Conservation (phyloP, 2,888 invertebrate species). For the Orthonevra nobilis region DNA sequence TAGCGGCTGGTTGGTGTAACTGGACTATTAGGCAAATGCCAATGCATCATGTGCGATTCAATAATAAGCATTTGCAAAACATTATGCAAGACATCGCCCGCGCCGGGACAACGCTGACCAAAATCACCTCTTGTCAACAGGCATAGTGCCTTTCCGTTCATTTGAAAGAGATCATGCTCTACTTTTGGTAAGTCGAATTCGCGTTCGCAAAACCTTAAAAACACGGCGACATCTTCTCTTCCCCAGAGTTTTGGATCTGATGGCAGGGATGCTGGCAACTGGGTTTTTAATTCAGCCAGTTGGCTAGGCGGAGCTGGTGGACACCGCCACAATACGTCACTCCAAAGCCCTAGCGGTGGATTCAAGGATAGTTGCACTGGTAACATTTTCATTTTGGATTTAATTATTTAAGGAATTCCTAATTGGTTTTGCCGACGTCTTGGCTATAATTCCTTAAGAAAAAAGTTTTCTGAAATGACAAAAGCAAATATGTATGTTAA, state of each 20-base stretch:
- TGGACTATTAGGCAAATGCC: conserved; percentile 89
- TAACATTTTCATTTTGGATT: conserved; percentile 84
- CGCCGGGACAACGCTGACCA: conserved; percentile 94
- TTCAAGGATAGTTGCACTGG: conserved; percentile 87
- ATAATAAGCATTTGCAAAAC: conserved; percentile 93
- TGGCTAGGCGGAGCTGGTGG: conserved; percentile 89
- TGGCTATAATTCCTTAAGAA: conserved; percentile 1
- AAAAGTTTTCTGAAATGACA: conserved; percentile 33
- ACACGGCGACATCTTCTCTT: conserved; percentile 92
- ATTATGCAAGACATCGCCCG: conserved; percentile 96
- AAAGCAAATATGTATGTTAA: too few relatives aligned
- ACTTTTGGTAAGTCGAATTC: conserved; percentile 95
- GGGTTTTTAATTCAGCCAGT: conserved; percentile 91
- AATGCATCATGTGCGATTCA: conserved; percentile 88
- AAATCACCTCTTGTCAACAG: conserved; percentile 93
- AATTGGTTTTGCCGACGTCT: conserved; percentile 28
- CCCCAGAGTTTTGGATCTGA: conserved; percentile 95
- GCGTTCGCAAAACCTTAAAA: conserved; percentile 94
- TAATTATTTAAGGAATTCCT: conserved; percentile 26
- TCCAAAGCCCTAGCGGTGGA: conserved; percentile 90
- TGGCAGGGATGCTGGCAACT: conserved; percentile 90
- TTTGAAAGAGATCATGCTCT: conserved; percentile 96
- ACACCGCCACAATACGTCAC: conserved; percentile 93
- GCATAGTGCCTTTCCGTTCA: conserved; percentile 98
- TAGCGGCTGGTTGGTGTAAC: conserved; percentile 91